These are phyloP conservation scores for Ptilorrhoa leucosticta DNA, from an alignment of 2,113 vertebrate genomes.

Conservation along the genomic window DNA sequence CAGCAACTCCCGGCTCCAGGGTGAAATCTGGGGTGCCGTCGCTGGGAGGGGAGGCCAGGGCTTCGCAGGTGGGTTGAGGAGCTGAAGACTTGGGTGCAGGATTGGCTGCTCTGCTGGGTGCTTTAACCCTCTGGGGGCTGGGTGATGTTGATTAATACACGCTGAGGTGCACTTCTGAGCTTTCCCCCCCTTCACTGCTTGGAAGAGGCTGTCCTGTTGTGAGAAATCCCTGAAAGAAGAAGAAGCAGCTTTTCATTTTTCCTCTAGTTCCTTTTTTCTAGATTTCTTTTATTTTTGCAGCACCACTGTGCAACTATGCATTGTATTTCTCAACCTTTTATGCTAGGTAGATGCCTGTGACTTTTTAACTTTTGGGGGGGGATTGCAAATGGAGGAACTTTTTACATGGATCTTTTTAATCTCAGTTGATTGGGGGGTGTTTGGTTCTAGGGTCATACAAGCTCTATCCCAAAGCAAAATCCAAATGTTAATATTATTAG, in stretches of 20 bases:
- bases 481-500: constrained; percentile 98
- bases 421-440: constrained; percentile 80
- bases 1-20: neutral
- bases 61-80: constrained; percentile 67
- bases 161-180: constrained; percentile 85
- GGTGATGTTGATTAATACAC: constrained; percentile 84
- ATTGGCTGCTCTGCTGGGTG: constrained; percentile 84
- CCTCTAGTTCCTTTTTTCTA: constrained; percentile 58
- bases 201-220: constrained; percentile 79
- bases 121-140: constrained; percentile 79
- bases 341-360: constrained; percentile 86
- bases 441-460: constrained; percentile 91
- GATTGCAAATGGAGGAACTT: constrained; percentile 85
- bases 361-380: constrained; percentile 78
- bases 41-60: neutral
- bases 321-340: constrained; percentile 87
- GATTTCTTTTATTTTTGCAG: constrained; percentile 68
- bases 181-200: constrained; percentile 77
- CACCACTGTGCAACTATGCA: constrained; percentile 97
- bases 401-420: constrained; percentile 88
- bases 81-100: constrained; percentile 68
- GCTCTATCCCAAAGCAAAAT: constrained; percentile 99
- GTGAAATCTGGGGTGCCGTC: neutral
- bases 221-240: constrained; percentile 63
- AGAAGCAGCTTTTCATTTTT: constrained; percentile 62